Evolutionary conservation across 2,888 invertebrate genomes (phyloP).

Genomic region (Brenthis daphne): DNA sequence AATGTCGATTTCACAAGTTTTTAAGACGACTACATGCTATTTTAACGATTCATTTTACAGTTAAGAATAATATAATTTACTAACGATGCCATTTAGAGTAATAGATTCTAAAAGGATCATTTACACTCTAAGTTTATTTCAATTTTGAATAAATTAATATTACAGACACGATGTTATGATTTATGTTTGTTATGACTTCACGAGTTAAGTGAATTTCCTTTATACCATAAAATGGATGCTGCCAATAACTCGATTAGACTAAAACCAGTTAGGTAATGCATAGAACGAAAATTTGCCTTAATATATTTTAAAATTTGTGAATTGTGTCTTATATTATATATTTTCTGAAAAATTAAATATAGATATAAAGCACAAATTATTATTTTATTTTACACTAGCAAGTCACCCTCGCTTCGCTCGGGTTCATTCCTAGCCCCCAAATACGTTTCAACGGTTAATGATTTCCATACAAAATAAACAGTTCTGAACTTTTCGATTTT

Average conservation of each 20-base stretch:
- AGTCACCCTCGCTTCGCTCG: too few relatives aligned
- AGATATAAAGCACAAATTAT: too few relatives aligned
- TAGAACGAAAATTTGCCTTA: neutral
- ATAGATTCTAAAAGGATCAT: slow-evolving; percentile 56
- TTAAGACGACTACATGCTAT: too few relatives aligned
- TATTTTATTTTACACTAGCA: too few relatives aligned
- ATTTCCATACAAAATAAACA: too few relatives aligned
- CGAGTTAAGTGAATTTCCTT: slow-evolving; percentile 10
- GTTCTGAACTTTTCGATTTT: too few relatives aligned
- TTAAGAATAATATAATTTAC: slow-evolving; percentile 37
- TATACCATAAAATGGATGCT: neutral
- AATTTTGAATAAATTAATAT: slow-evolving; percentile 8
- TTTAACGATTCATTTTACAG: neutral
- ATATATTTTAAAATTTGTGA: neutral
- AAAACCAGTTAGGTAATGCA: slow-evolving; percentile 4
- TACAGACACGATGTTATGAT: slow-evolving; percentile 8
- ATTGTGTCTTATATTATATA: neutral
- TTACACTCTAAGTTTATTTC: slow-evolving; percentile 13
- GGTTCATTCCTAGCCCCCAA: too few relatives aligned
- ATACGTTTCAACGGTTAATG: too few relatives aligned
- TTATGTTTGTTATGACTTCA: slow-evolving; percentile 19
- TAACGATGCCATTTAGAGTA: slow-evolving; percentile 66
- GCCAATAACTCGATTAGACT: neutral
- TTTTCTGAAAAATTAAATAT: too few relatives aligned
- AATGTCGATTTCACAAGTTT: too few relatives aligned